Conservation (phyloP, 2,113 vertebrate species). For the Epinephelus lanceolatus region DNA sequence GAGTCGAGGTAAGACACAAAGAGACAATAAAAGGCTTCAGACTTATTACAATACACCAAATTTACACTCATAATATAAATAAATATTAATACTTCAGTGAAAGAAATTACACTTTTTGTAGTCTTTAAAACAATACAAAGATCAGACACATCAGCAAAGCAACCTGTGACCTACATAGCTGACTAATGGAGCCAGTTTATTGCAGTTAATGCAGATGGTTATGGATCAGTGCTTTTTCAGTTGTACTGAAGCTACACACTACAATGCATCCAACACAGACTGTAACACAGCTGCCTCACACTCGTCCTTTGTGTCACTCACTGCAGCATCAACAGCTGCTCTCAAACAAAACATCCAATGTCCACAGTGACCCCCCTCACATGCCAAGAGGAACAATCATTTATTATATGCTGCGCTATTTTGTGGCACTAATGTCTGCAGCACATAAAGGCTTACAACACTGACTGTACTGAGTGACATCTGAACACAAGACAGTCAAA, state of each 20-base stretch:
- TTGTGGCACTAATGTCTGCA: neutral
- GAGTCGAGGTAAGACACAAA: no score
- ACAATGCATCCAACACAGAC: neutral
- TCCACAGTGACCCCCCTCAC: neutral
- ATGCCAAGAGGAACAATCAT: neutral
- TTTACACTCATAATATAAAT: no score
- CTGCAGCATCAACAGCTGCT: slow-evolving; percentile 15
- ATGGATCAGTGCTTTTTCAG: neutral
- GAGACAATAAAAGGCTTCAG: no score
- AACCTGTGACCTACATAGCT: no score
- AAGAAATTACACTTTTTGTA: no score
- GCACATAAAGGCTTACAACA: neutral
- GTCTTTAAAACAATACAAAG: no score
- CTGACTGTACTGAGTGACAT: neutral
- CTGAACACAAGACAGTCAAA: neutral
- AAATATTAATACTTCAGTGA: no score
- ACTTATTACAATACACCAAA: no score
- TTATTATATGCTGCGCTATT: neutral
- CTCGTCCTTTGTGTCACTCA: slow-evolving; percentile 15
- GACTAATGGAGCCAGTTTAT: no score
- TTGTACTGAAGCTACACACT: neutral
- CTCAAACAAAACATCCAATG: neutral
- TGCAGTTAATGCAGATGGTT: neutral
- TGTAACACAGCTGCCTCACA: neutral
- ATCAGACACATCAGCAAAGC: no score